Evolutionary conservation across 1,140 invertebrate species (phyloP).

Genomic region (Phenacoccus solenopsis): DNA sequence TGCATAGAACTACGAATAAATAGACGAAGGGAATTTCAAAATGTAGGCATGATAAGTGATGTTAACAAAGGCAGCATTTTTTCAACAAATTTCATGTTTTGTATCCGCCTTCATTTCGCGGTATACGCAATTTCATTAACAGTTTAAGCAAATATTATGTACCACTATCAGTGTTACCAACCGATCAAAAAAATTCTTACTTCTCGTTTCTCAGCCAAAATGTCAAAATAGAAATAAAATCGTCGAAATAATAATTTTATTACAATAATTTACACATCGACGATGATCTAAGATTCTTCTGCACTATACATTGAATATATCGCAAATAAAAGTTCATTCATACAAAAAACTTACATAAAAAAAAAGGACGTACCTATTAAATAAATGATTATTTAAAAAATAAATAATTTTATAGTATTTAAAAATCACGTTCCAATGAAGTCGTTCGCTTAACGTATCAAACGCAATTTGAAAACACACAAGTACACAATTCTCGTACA

Average conservation of each 20-base stretch:
- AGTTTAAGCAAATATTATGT: no score
- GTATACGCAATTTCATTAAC: neutral
- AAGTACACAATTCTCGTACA: no score
- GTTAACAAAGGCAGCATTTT: no score
- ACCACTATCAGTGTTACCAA: no score
- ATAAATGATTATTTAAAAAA: neutral
- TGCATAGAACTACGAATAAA: no score
- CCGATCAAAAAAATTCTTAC: no score
- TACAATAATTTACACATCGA: neutral
- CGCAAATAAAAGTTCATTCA: neutral
- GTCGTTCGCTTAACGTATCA: no score
- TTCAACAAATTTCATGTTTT: neutral
- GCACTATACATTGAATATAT: neutral
- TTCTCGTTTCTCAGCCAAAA: no score
- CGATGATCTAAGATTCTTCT: neutral
- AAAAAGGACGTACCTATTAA: neutral
- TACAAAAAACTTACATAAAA: neutral
- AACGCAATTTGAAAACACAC: no score
- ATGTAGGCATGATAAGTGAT: no score
- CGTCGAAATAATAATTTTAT: neutral
- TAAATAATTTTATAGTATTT: neutral
- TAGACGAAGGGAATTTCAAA: no score
- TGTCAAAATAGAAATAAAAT: neutral
- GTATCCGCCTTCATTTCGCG: neutral
- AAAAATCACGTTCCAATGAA: neutral